Conservation (phyloP, 2,888 invertebrate species). For the Entomobrya proxima region DNA sequence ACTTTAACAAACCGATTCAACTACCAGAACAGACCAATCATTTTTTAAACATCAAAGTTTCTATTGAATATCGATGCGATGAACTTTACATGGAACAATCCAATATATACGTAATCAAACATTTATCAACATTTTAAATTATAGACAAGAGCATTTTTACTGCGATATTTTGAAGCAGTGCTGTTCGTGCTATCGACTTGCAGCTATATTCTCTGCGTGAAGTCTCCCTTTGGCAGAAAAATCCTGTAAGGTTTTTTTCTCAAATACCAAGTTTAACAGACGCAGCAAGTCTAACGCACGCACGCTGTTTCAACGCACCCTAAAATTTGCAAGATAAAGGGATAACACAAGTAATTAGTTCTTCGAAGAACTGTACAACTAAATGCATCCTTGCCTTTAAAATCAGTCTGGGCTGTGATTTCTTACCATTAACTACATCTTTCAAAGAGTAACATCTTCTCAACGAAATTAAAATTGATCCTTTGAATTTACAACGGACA, state of each 20-base stretch:
- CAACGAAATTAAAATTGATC: slow-evolving; percentile 66
- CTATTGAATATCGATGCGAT: not conserved
- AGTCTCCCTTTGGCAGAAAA: slow-evolving; percentile 16
- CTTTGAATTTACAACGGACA: slow-evolving; percentile 38
- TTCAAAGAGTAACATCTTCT: slow-evolving; percentile 8
- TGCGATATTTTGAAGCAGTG: not conserved
- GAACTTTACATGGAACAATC: not conserved
- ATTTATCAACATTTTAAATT: not conserved
- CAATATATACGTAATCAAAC: slow-evolving; percentile 2
- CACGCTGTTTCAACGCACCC: slow-evolving; percentile 34
- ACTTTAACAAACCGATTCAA: slow-evolving; percentile 17
- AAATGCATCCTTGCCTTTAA: not conserved
- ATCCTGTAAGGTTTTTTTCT: not conserved
- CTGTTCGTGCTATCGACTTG: not conserved
- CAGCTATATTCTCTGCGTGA: slow-evolving; percentile 29
- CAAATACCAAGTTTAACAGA: not conserved
- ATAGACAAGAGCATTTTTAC: not conserved
- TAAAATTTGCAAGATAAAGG: not conserved
- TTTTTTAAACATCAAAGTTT: not conserved
- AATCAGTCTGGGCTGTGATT: slow-evolving; percentile 36
- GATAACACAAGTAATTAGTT: slow-evolving; percentile 31
- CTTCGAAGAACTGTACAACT: slow-evolving; percentile 47
- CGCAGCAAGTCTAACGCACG: not conserved
- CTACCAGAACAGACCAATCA: not conserved
- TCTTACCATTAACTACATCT: not conserved